phyloP scores from a whole-genome alignment of 2,888 invertebrate genomes.

The Galeopsomyia nigrocyanea region DNA sequence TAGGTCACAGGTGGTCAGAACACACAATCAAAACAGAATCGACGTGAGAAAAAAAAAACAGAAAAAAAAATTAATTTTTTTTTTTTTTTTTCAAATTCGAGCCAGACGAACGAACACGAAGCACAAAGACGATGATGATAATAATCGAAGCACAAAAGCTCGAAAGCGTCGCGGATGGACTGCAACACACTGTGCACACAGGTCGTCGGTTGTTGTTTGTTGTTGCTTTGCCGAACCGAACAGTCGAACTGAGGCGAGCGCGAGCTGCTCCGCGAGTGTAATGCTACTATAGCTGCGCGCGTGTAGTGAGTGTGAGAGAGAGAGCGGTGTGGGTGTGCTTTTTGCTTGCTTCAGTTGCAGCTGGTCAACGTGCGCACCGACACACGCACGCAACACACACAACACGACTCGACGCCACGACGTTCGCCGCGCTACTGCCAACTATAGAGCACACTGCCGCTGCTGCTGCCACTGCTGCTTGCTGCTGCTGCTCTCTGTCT shows the following conservation, averaged over 20 bases:
- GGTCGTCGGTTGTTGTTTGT: conserved; percentile 11
- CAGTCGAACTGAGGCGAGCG: too few species aligned
- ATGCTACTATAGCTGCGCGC: too few species aligned
- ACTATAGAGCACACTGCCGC: conserved; percentile 52
- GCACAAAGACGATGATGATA: too few species aligned
- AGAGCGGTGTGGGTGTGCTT: not conserved
- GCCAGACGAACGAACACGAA: too few species aligned
- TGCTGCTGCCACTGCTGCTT: conserved; percentile 60
- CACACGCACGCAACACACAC: conserved; percentile 31
- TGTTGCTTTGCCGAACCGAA: conserved; percentile 15
- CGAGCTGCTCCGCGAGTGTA: too few species aligned
- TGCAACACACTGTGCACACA: conserved; percentile 9
- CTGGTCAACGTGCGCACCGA: conserved; percentile 25
- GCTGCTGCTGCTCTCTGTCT: conserved; percentile 54
- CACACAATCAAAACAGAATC: too few species aligned
- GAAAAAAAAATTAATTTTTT: too few species aligned
- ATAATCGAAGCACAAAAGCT: conserved; percentile 10
- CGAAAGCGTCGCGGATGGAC: not conserved
- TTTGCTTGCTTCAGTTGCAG: conserved; percentile 5
- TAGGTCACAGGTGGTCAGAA: too few species aligned
- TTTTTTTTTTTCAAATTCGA: too few species aligned
- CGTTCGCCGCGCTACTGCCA: conserved; percentile 63
- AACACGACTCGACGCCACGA: conserved; percentile 59
- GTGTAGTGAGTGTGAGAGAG: not conserved
- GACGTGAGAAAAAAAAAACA: too few species aligned